A percentile compares a stretch with the other conserved stretches of the same genome.
phyloP scores from a whole-genome alignment of 1,140 invertebrate species.

The Trachymyrmex septentrionalis region DNA sequence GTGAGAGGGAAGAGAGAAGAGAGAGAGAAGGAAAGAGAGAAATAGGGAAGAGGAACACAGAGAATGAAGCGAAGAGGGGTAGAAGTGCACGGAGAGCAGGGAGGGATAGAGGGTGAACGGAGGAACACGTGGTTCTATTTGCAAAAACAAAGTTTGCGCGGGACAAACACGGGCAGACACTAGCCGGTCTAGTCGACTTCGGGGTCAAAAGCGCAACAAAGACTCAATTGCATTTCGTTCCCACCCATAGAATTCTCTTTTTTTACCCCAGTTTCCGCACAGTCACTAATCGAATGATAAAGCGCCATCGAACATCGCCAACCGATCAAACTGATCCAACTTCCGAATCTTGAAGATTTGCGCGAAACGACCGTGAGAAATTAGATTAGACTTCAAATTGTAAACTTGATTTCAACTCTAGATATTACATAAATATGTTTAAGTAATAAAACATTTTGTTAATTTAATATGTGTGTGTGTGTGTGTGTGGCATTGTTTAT shows the following conservation, averaged over 20 bases:
- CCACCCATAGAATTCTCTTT: constrained; percentile 69
- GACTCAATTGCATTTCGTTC: constrained; percentile 78
- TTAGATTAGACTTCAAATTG: background rate
- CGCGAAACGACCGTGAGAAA: background rate
- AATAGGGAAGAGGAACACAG: constrained; percentile 49
- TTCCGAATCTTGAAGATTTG: constrained; percentile 11
- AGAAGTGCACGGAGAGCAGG: constrained; percentile 42
- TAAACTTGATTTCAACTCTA: background rate
- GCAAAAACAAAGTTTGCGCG: constrained; percentile 84
- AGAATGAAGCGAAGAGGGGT: constrained; percentile 49
- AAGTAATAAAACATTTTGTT: background rate
- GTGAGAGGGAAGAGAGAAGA: constrained; percentile 58
- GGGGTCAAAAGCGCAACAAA: constrained; percentile 83
- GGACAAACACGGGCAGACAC: constrained; percentile 82
- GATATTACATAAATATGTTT: background rate
- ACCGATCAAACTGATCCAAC: background rate
- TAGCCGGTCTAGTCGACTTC: constrained; percentile 78
- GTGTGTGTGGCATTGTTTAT: background rate
- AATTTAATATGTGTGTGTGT: constrained; percentile 14
- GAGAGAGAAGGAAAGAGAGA: constrained; percentile 48
- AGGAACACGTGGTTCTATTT: constrained; percentile 83
- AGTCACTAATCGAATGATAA: constrained; percentile 57
- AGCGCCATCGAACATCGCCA: constrained; percentile 13
- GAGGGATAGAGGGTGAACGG: constrained; percentile 71
- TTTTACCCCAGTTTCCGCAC: constrained; percentile 45